phyloP scores from a whole-genome alignment of 2,888 invertebrate genomes.

The Cylloceria caligata region DNA sequence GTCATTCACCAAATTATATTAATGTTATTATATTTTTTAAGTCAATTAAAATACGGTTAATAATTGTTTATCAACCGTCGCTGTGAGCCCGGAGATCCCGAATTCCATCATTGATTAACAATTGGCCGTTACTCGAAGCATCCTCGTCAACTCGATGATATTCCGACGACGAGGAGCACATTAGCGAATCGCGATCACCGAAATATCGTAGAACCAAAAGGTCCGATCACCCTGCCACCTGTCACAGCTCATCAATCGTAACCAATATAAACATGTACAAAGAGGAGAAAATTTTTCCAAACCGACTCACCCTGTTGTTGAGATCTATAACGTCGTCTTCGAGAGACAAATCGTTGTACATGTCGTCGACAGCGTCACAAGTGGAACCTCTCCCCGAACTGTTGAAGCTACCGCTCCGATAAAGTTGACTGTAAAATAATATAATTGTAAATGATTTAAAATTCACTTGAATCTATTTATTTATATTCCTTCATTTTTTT shows the following conservation, averaged over 20 bases:
- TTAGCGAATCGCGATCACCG: background rate
- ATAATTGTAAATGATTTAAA: too few species aligned
- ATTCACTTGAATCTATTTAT: conserved; percentile 1
- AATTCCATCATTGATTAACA: background rate
- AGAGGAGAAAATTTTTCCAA: background rate
- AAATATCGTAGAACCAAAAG: background rate
- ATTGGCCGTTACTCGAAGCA: background rate
- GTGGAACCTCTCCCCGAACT: conserved; percentile 96
- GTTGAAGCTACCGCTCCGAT: conserved; percentile 97
- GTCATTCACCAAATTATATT: background rate
- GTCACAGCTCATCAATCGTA: background rate
- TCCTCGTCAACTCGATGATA: conserved; percentile 1
- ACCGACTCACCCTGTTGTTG: conserved; percentile 93
- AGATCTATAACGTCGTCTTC: conserved; percentile 97
- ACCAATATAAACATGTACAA: background rate
- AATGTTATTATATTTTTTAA: background rate
- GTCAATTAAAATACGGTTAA: background rate
- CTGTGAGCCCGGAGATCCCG: background rate
- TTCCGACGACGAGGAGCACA: background rate
- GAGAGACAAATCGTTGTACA: conserved; percentile 96
- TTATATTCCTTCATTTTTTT: background rate
- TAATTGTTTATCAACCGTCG: conserved; percentile 23
- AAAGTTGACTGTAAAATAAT: conserved; percentile 89
- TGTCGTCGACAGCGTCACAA: conserved; percentile 96
- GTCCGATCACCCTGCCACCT: background rate